Evolutionary conservation across 2,797 vertebrate species (phyloP), one percentile per base, ranked within the genome.

Genomic region (Amniataba percoides): DNA sequence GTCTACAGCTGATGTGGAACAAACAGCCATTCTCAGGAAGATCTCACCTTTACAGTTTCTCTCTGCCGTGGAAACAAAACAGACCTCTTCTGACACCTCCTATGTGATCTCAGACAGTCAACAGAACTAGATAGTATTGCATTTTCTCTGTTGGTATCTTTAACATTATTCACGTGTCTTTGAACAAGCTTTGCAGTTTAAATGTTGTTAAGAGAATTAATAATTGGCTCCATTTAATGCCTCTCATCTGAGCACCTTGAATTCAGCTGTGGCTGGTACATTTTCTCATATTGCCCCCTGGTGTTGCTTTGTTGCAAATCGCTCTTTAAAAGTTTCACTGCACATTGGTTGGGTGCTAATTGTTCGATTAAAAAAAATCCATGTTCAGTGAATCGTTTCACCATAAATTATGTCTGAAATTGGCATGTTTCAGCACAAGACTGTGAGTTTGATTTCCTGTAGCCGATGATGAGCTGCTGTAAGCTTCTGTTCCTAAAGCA

Each of bases 21-120:
- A 89, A 90, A 89, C 90, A 91, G 88, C 70, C 82, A 92, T 92
- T 93, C 98, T 99, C 98, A 99, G 98, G 98, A 99, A 97, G 94
- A 96, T 94, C 94, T 95, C 89, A 86, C 83, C 88, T 81, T 94
- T 88, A 91, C 88, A 95, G 83, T 88, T 95, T 94, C 85, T 85
- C 89, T 88, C 80, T 91, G 88, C 90, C 83, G 67, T 79, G 86
- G 87, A 93, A 95, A 95, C 91, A 94, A 76, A 95, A 90, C 95
- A 89, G 97, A 97, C 95, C 94, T 97, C 96, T 91, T 81, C 79
- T 81, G 69, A 79, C 88, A 78, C 74, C 79, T 78, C 61, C 70
- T 55, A 59, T 70, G 72, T 88, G 86, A 83, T 79, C 61, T 82
- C 57, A 79, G 69, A 82, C 71, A 81, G 34, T 75, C 68, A 53